Evolutionary conservation across 2,888 invertebrate species (phyloP).

Genomic region (Cantharis rustica): DNA sequence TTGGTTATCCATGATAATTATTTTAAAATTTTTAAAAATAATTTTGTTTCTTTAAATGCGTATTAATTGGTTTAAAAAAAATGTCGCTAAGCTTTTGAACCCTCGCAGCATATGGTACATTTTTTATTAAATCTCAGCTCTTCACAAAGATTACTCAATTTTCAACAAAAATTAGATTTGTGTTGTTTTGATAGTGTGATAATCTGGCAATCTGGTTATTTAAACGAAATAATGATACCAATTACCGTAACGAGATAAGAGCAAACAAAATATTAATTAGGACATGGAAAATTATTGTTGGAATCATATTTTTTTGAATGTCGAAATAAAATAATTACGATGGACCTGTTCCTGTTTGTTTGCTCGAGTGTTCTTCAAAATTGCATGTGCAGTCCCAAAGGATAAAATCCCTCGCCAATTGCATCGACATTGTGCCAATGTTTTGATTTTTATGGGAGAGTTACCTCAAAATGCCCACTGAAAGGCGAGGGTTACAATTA

Average conservation of each 20-base stretch:
- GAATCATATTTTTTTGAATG: background rate
- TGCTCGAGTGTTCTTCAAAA: background rate
- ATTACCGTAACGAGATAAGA: slow-evolving; percentile 12
- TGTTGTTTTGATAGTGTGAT: slow-evolving; percentile 18
- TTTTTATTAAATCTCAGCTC: background rate
- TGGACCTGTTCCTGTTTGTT: slow-evolving; percentile 9
- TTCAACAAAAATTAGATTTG: slow-evolving; percentile 19
- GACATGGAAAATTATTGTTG: background rate
- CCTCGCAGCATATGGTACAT: background rate
- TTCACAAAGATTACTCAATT: slow-evolving; percentile 14
- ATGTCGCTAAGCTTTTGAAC: background rate
- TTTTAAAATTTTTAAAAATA: no score
- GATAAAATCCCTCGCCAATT: slow-evolving; percentile 24
- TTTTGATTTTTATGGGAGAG: slow-evolving; percentile 57
- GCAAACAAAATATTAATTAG: slow-evolving; percentile 8
- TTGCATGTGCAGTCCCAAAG: slow-evolving; percentile 16
- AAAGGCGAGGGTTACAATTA: slow-evolving; percentile 44
- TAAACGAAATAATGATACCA: slow-evolving; percentile 15
- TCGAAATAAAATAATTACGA: slow-evolving; percentile 1
- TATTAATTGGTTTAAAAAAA: background rate
- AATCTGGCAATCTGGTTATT: slow-evolving; percentile 21
- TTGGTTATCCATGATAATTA: no score
- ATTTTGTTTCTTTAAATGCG: background rate
- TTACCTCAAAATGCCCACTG: slow-evolving; percentile 42
- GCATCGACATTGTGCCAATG: slow-evolving; percentile 42